Percentiles rank a stretch among this genome's conserved stretches.
Conservation (phyloP, 30 jellyfish, hydroid and myxozoan species). For the Aurelia coerulea region DNA sequence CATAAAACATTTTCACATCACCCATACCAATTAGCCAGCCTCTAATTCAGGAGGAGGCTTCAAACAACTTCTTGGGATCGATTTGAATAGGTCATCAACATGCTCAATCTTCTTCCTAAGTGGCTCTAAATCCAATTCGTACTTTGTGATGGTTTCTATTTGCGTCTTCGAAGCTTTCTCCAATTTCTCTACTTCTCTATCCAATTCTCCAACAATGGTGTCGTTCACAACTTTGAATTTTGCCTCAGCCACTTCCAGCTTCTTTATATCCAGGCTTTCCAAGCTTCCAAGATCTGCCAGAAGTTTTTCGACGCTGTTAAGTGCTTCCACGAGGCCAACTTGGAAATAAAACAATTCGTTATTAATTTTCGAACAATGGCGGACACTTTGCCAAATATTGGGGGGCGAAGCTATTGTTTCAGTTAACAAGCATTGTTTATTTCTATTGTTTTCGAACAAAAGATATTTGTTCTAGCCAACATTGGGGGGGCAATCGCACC, state of each 20-base stretch:
- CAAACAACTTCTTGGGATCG: slow-evolving; percentile 70
- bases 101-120: slow-evolving; percentile 58
- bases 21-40: slow-evolving; percentile 11
- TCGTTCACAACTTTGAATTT: slow-evolving; percentile 76
- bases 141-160: slow-evolving; percentile 21
- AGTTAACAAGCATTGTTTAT: no score
- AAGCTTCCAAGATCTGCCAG: slow-evolving; percentile 61
- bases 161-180: slow-evolving; percentile 60
- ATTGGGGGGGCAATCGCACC: no score
- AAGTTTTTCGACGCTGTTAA: slow-evolving; percentile 79
- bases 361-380: background rate
- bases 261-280: slow-evolving; percentile 62
- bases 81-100: slow-evolving; percentile 45
- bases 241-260: slow-evolving; percentile 89
- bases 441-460: no score
- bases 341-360: background rate
- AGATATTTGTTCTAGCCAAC: no score
- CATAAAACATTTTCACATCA: slow-evolving; percentile 13
- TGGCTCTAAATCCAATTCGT: slow-evolving; percentile 79
- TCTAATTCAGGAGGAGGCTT: slow-evolving; percentile 30
- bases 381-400: background rate
- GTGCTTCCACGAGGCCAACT: slow-evolving; percentile 61
- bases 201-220: slow-evolving; percentile 54
- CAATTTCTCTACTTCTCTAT: slow-evolving; percentile 67
- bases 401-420: no score